These are phyloP conservation scores for Drosophila truncata DNA, from an alignment of 1,140 invertebrate genomes.

Conservation along the genomic window DNA sequence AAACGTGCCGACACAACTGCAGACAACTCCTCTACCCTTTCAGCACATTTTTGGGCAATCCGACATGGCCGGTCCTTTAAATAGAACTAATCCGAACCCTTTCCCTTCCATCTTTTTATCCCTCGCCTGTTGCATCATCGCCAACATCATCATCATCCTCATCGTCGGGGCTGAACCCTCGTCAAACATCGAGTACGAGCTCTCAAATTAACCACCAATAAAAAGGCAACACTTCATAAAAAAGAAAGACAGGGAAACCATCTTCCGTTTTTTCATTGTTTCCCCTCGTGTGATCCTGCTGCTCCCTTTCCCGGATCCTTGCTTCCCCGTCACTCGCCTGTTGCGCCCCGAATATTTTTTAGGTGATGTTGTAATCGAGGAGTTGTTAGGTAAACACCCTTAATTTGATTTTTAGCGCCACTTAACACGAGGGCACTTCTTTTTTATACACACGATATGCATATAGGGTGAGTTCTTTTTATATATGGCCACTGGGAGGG, in stretches of 20 bases:
- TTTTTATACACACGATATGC: slow-evolving; percentile 47
- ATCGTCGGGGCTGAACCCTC: slow-evolving; percentile 55
- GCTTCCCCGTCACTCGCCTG: slow-evolving; percentile 21
- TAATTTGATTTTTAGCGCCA: slow-evolving; percentile 79
- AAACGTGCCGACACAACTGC: slow-evolving; percentile 38
- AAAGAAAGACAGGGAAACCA: slow-evolving; percentile 44
- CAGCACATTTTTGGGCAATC: slow-evolving; percentile 71
- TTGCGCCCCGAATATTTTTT: slow-evolving; percentile 54
- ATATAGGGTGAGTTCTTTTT: slow-evolving; percentile 65
- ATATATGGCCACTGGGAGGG: slow-evolving; percentile 26
- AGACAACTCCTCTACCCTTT: slow-evolving; percentile 51
- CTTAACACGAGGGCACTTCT: slow-evolving; percentile 62
- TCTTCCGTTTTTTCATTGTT: slow-evolving; percentile 71
- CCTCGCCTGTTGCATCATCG: slow-evolving; percentile 67
- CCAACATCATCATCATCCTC: slow-evolving; percentile 19
- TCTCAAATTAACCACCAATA: slow-evolving; percentile 83
- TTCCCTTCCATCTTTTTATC: slow-evolving; percentile 34
- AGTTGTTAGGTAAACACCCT: slow-evolving; percentile 71
- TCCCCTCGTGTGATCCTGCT: slow-evolving; percentile 35
- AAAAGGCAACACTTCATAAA: slow-evolving; percentile 82
- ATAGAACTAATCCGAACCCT: slow-evolving; percentile 55
- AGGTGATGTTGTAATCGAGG: slow-evolving; percentile 75
- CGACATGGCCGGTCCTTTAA: slow-evolving; percentile 44
- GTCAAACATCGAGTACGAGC: slow-evolving; percentile 56
- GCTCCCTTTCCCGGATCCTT: slow-evolving; percentile 40